A percentile compares a stretch with the other conserved stretches of the same genome.
Evolutionary conservation across 2,888 invertebrate species (phyloP).

Genomic region (Agelastica alni): DNA sequence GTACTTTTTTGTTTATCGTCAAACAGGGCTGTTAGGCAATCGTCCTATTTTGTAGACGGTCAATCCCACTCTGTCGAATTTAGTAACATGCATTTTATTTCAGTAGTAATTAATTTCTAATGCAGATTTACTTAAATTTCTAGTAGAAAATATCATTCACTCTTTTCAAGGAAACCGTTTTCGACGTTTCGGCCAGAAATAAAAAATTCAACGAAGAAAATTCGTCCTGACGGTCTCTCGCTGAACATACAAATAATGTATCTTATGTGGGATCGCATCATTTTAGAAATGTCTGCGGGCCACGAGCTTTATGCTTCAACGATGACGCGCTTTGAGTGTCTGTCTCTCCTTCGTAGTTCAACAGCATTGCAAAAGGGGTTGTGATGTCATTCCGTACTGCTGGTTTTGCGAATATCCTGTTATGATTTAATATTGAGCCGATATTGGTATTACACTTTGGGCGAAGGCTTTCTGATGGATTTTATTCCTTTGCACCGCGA

Average conservation of each 20-base stretch:
- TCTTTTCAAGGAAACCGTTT: too few relatives aligned
- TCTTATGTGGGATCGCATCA: conserved; percentile 25
- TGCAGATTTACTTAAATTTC: too few relatives aligned
- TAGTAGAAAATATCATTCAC: too few relatives aligned
- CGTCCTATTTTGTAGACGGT: too few relatives aligned
- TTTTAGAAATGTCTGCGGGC: conserved; percentile 20
- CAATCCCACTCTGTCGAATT: too few relatives aligned
- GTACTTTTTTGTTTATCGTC: too few relatives aligned
- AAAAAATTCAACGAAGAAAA: conserved; percentile 14
- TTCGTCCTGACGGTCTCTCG: conserved; percentile 18
- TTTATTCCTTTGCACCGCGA: neutral
- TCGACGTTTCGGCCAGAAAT: too few relatives aligned
- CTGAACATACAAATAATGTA: conserved; percentile 23
- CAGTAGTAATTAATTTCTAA: too few relatives aligned
- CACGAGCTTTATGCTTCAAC: conserved; percentile 22
- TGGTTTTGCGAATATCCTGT: conserved; percentile 23
- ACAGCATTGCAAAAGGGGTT: conserved; percentile 21
- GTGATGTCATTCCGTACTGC: conserved; percentile 19
- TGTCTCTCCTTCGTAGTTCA: conserved; percentile 16
- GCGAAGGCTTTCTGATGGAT: conserved; percentile 9
- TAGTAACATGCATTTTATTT: too few relatives aligned
- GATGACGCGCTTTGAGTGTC: conserved; percentile 15
- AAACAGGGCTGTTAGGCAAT: too few relatives aligned
- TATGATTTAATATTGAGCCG: conserved; percentile 26
- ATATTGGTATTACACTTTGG: conserved; percentile 21